Evolutionary conservation across 2,888 invertebrate species (phyloP).

Genomic region (Pandemis corylana): DNA sequence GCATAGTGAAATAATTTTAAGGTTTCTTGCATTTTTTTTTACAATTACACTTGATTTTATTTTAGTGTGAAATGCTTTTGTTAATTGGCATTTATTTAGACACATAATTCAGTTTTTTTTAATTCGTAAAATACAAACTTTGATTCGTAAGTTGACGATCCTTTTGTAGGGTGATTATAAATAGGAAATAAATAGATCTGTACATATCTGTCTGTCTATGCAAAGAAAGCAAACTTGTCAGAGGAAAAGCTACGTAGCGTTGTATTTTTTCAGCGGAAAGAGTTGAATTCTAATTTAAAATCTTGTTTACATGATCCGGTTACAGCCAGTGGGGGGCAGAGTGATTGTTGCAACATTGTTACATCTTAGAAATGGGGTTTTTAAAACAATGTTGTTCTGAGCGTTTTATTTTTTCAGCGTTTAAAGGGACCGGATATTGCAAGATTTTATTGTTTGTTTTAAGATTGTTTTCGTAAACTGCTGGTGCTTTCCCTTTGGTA

Average conservation of each 20-base stretch:
- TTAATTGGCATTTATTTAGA: too few relatives aligned
- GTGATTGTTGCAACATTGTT: conserved; percentile 34
- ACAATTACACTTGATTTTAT: too few relatives aligned
- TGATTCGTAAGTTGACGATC: too few relatives aligned
- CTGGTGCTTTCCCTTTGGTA: too few relatives aligned
- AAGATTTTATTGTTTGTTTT: neutral
- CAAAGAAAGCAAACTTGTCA: neutral
- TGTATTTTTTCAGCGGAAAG: conserved; percentile 16
- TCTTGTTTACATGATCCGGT: conserved; percentile 23
- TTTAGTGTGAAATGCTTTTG: too few relatives aligned
- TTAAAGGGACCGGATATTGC: conserved; percentile 5
- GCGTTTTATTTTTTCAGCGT: neutral
- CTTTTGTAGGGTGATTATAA: too few relatives aligned
- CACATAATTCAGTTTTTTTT: too few relatives aligned
- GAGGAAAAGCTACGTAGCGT: neutral
- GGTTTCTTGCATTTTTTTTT: too few relatives aligned
- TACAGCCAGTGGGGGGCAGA: conserved; percentile 14
- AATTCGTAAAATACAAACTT: too few relatives aligned
- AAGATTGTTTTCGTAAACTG: neutral
- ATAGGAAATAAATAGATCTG: too few relatives aligned
- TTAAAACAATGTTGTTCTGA: neutral
- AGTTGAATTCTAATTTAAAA: conserved; percentile 13
- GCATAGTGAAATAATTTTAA: too few relatives aligned
- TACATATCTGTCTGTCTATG: too few relatives aligned
- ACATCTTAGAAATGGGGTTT: conserved; percentile 3